Percentiles rank a stretch among this genome's conserved stretches.
Conservation (phyloP, 2,113 vertebrate species). For the Microtus montanus region DNA sequence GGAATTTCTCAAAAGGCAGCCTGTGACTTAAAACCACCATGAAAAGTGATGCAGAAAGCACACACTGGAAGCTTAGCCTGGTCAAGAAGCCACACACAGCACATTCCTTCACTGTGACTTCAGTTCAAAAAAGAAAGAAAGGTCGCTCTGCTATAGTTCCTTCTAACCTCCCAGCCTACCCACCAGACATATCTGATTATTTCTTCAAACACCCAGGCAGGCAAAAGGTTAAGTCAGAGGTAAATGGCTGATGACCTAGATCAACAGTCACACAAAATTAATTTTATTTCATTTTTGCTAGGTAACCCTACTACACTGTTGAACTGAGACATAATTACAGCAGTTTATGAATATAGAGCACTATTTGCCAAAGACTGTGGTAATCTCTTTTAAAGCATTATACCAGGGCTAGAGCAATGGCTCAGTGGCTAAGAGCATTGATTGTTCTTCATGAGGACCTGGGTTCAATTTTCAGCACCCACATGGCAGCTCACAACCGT, state of each 20-base stretch:
- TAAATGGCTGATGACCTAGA: slow-evolving; percentile 18
- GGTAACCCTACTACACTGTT: neutral
- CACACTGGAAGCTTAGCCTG: neutral
- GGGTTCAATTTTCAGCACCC: neutral
- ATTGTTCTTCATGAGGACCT: neutral
- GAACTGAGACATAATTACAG: slow-evolving; percentile 31
- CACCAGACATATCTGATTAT: neutral
- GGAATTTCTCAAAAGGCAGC: slow-evolving; percentile 39
- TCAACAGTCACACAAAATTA: neutral
- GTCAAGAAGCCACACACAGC: neutral
- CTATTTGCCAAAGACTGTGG: neutral
- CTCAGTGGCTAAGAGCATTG: neutral
- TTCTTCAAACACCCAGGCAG: slow-evolving; percentile 8
- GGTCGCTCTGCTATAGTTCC: neutral
- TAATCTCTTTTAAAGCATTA: slow-evolving; percentile 24
- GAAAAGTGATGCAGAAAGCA: neutral
- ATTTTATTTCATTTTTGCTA: neutral
- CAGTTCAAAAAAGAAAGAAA: neutral
- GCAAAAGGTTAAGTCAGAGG: slow-evolving; percentile 48
- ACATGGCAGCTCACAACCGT: neutral
- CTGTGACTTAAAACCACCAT: neutral
- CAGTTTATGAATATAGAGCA: neutral
- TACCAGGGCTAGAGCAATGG: neutral
- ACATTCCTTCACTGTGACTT: slow-evolving; percentile 37
- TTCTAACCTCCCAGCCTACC: slow-evolving; percentile 31